phyloP scores from a whole-genome alignment of 2,797 vertebrate genomes.

The Arvicola amphibius region DNA sequence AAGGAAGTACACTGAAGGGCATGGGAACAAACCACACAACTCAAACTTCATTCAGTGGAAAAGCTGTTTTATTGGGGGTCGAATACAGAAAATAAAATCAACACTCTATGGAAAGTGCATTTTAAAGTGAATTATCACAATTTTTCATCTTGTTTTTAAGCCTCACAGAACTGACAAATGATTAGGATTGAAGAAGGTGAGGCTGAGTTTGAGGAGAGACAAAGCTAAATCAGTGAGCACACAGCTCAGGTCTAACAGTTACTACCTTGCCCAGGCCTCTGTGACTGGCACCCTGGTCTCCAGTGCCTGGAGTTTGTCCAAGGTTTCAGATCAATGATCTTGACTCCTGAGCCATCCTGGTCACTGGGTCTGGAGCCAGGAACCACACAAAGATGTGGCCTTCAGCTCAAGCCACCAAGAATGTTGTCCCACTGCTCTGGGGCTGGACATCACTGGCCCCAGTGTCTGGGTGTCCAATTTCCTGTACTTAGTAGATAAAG shows the following conservation, averaged over 20 bases:
- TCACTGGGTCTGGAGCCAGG: not conserved
- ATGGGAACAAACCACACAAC: not conserved
- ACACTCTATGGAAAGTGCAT: slow-evolving; percentile 34
- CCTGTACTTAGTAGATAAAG: not conserved
- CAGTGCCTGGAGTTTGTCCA: not conserved
- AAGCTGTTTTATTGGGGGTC: slow-evolving; percentile 22
- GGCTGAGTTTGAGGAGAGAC: not conserved
- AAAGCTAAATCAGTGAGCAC: not conserved
- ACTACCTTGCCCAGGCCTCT: not conserved
- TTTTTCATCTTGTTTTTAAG: slow-evolving; percentile 13
- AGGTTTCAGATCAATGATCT: not conserved
- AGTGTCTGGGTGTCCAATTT: not conserved
- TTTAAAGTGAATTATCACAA: slow-evolving; percentile 21
- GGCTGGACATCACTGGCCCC: not conserved
- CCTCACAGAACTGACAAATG: slow-evolving; percentile 6
- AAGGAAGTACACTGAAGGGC: not conserved
- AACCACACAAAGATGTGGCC: not conserved
- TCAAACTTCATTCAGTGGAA: not conserved
- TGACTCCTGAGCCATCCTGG: not conserved
- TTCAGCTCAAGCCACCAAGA: not conserved
- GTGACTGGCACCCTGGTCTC: not conserved
- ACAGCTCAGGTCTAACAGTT: not conserved
- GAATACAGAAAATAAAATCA: slow-evolving; percentile 42
- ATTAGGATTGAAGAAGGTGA: not conserved
- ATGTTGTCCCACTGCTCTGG: not conserved